phyloP scores from a whole-genome alignment of 92 coral and sea anemone species.

The Siderastrea radians region DNA sequence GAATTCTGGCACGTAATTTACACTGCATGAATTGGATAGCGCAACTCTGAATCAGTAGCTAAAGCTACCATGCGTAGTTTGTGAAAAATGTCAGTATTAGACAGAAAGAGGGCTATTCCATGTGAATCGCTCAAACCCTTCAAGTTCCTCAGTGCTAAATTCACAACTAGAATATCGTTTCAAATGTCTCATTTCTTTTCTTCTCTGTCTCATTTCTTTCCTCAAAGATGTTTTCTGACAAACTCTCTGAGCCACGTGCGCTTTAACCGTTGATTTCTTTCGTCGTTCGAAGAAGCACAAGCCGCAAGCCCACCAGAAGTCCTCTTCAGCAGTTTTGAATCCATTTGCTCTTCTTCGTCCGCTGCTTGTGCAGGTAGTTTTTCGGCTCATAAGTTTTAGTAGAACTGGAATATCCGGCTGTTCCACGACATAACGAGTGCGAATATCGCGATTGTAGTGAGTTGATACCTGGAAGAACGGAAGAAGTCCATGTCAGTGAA shows the following conservation, averaged over 20 bases:
- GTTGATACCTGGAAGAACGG: slow-evolving; percentile 60
- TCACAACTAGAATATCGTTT: slow-evolving; percentile 58
- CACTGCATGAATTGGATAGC: background rate
- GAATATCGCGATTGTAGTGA: slow-evolving; percentile 70
- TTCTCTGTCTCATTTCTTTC: slow-evolving; percentile 58
- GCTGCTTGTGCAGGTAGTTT: slow-evolving; percentile 31
- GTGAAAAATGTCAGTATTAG: background rate
- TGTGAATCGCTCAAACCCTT: slow-evolving; percentile 18
- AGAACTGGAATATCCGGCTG: slow-evolving; percentile 84
- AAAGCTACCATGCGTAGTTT: no score
- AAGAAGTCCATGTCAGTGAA: no score
- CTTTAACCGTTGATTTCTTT: slow-evolving; percentile 83
- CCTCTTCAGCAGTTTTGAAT: slow-evolving; percentile 79
- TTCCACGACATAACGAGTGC: slow-evolving; percentile 73
- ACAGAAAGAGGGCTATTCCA: slow-evolving; percentile 53
- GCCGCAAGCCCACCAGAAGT: slow-evolving; percentile 85
- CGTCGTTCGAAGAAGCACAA: slow-evolving; percentile 74
- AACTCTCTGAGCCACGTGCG: slow-evolving; percentile 79
- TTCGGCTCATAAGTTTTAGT: slow-evolving; percentile 75
- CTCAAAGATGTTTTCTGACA: slow-evolving; percentile 72
- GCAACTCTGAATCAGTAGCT: no score
- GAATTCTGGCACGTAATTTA: background rate
- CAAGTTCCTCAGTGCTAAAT: slow-evolving; percentile 25
- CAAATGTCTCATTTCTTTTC: slow-evolving; percentile 43
- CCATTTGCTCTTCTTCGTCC: slow-evolving; percentile 84